phyloP scores from a whole-genome alignment of 2,888 invertebrate genomes.

The Theristus sp. region DNA sequence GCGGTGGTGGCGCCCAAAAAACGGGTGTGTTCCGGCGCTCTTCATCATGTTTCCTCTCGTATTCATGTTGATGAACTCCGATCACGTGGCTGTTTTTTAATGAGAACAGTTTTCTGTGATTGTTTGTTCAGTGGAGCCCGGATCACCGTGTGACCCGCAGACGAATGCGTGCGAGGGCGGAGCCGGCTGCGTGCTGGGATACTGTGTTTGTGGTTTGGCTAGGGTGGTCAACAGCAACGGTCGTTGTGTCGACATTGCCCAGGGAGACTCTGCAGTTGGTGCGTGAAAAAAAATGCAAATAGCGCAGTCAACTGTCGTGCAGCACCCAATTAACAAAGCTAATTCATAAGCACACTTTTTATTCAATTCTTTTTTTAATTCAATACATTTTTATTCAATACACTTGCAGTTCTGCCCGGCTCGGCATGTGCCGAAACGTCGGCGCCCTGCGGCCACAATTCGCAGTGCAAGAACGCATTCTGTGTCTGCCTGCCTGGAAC shows the following conservation, averaged over 20 bases:
- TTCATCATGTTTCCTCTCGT: too few relatives aligned
- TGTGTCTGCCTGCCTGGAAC: conserved; percentile 11
- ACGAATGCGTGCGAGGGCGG: background rate
- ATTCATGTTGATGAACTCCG: background rate
- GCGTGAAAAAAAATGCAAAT: too few relatives aligned
- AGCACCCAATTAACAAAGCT: too few relatives aligned
- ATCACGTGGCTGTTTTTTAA: too few relatives aligned
- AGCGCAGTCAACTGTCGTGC: too few relatives aligned
- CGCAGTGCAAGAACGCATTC: conserved; percentile 8
- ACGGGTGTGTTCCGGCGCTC: too few relatives aligned
- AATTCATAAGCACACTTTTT: too few relatives aligned
- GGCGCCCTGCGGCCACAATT: conserved; percentile 1
- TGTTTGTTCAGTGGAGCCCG: background rate
- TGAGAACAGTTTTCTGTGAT: too few relatives aligned
- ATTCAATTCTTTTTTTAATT: background rate
- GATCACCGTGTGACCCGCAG: background rate
- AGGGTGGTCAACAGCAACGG: background rate
- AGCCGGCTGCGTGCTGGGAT: background rate
- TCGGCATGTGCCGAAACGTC: conserved; percentile 7
- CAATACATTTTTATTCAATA: conserved; percentile 3
- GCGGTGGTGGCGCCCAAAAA: too few relatives aligned
- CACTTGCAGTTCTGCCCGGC: conserved; percentile 9
- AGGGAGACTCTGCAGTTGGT: background rate
- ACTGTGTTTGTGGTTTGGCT: background rate
- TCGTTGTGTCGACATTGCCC: background rate